Evolutionary conservation across 1,140 invertebrate species (phyloP), one percentile per base, ranked within the genome.

Genomic region (Drosophila kikkawai): DNA sequence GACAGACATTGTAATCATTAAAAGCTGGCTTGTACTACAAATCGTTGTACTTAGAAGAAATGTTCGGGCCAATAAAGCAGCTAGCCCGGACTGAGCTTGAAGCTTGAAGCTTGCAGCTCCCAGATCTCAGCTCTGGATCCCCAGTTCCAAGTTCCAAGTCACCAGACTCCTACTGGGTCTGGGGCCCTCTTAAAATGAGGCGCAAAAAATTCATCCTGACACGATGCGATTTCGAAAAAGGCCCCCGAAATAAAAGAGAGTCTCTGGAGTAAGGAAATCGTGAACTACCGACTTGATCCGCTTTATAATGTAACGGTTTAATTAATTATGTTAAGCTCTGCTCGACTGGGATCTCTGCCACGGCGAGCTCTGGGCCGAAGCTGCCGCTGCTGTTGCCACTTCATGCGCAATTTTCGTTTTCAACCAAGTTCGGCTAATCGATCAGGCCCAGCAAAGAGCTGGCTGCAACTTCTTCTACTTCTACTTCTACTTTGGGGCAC

Each of bases 261-360:
- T 68, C 67, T 70, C 53, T 64, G 67, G 41, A 61, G 58, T 60
- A 53, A 67, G 82, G 85, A 83, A 91, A 87, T 91, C 86, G 86
- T 91, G 86, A 91, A 88, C 88, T 79, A 77, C 66, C 82, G 67
- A 86, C 73, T 86, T 91, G 82, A 91, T 88, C 85, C 85, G 85
- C 85, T 91, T 85, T 91, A 90, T 91, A 91, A 91, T 91, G 90
- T 91, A 91, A 91, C 90, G 90, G 90, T 91, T 91, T 91, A 91
- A 91, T 91, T 91, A 91, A 91, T 91, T 91, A 91, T 90, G 84
- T 91, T 91, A 84, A 83, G 83, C 81, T 80, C 58, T 47, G 36
- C 29, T 41, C 22, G 67, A 36, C 50, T 59, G 55, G 51, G 37
- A 36, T 45, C 76, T 44, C 29, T 63, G 67, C 45, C 45, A 48